These are phyloP conservation scores for Tychaedon coryphoeus DNA, from an alignment of 2,113 vertebrate genomes.

Conservation along the genomic window DNA sequence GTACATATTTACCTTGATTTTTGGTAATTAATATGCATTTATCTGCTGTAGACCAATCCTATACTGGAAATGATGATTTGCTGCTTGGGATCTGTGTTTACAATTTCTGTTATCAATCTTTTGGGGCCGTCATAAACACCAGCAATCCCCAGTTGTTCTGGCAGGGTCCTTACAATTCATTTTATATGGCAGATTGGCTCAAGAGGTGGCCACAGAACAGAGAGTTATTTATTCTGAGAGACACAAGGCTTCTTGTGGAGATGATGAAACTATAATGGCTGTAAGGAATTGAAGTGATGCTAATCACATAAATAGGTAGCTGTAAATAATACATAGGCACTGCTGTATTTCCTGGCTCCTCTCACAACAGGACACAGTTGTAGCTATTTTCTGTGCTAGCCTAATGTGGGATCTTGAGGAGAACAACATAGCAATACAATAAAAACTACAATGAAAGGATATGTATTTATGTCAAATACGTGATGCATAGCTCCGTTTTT, in stretches of 20 bases:
- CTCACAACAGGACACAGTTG: background rate
- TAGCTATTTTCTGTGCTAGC: background rate
- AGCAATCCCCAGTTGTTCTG: background rate
- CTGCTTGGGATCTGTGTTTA: background rate
- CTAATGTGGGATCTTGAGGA: background rate
- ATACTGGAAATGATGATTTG: background rate
- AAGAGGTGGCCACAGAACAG: background rate
- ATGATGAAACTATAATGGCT: background rate
- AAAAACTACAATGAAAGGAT: background rate
- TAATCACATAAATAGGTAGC: background rate
- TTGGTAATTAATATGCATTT: background rate
- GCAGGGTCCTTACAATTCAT: background rate
- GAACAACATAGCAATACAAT: background rate
- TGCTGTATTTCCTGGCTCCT: background rate
- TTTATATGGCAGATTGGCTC: constrained; percentile 7
- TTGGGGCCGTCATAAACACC: background rate
- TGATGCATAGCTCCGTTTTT: background rate
- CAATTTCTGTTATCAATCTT: background rate
- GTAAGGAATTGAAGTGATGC: background rate
- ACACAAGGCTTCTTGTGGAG: background rate
- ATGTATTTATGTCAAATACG: background rate
- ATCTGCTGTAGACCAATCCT: background rate
- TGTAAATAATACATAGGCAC: constrained; percentile 37
- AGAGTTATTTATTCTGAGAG: background rate
- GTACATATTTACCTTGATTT: background rate